Evolutionary conservation across 2,888 invertebrate genomes (phyloP).

Genomic region (Erebia ligea): DNA sequence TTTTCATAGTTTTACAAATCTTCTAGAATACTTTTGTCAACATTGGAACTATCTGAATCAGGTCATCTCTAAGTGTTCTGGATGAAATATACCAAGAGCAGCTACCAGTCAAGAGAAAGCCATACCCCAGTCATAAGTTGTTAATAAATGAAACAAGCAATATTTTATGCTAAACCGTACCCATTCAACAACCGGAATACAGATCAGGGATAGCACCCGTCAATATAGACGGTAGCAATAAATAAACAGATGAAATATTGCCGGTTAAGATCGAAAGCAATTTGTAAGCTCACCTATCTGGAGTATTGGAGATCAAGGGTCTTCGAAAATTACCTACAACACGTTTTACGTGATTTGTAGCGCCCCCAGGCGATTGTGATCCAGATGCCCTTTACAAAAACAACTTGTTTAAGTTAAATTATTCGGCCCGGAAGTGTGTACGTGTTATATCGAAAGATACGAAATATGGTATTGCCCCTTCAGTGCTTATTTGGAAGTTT

Average conservation of each 20-base stretch:
- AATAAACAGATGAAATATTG: slow-evolving; percentile 76
- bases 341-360: slow-evolving; percentile 81
- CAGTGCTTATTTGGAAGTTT: slow-evolving; percentile 9
- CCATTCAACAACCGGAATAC: slow-evolving; percentile 22
- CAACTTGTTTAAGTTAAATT: slow-evolving; percentile 72
- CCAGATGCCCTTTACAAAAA: slow-evolving; percentile 68
- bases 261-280: slow-evolving; percentile 76
- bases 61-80: not conserved
- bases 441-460: slow-evolving; percentile 19
- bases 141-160: slow-evolving; percentile 15
- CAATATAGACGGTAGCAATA: slow-evolving; percentile 58
- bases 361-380: slow-evolving; percentile 74
- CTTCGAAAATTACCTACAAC: slow-evolving; percentile 74
- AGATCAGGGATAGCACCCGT: slow-evolving; percentile 33
- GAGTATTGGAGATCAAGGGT: slow-evolving; percentile 67
- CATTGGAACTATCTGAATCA: not conserved
- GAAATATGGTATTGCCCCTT: slow-evolving; percentile 18
- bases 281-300: slow-evolving; percentile 74
- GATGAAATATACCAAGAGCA: not conserved
- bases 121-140: not conserved
- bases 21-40: not conserved
- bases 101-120: not conserved
- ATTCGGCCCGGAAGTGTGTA: slow-evolving; percentile 44
- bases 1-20: not conserved
- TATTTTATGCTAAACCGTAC: slow-evolving; percentile 22